A percentile compares a stretch with the other conserved stretches of the same genome.
These are phyloP conservation scores for Ectropis crepuscularia DNA, from an alignment of 2,888 invertebrate species.

Conservation along the genomic window DNA sequence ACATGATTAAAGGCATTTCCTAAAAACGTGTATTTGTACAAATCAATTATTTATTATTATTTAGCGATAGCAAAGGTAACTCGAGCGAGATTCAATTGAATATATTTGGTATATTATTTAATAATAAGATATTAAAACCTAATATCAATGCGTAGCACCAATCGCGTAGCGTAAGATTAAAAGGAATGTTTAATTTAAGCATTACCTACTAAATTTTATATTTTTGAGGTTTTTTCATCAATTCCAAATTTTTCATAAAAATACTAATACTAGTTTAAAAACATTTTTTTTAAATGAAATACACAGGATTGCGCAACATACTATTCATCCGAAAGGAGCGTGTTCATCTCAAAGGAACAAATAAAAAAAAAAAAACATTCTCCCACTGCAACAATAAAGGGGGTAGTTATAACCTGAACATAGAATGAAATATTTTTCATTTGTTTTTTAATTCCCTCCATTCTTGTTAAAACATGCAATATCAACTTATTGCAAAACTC, in stretches of 20 bases:
- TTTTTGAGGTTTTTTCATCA: constrained; percentile 46
- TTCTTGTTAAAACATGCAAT: no score
- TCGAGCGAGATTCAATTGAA: constrained; percentile 52
- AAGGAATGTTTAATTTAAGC: constrained; percentile 15
- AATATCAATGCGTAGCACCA: constrained; percentile 61
- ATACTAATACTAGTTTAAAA: constrained; percentile 33
- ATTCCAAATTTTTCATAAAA: constrained; percentile 42
- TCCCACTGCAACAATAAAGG: no score
- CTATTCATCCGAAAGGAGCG: no score
- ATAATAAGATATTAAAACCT: constrained; percentile 40
- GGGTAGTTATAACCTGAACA: no score
- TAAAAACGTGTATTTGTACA: constrained; percentile 21
- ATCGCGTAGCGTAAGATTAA: constrained; percentile 56
- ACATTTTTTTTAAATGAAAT: background rate
- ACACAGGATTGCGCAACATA: no score
- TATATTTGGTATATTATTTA: constrained; percentile 57
- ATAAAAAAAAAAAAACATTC: no score
- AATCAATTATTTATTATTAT: constrained; percentile 7
- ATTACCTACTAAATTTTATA: constrained; percentile 19
- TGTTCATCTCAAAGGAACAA: no score
- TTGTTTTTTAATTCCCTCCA: no score
- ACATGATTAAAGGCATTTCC: constrained; percentile 22
- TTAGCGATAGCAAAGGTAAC: constrained; percentile 48
- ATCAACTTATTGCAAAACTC: no score
- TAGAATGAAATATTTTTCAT: no score